Conservation (phyloP, 92 coral and sea anemone genomes). For the Siderastrea radians region DNA sequence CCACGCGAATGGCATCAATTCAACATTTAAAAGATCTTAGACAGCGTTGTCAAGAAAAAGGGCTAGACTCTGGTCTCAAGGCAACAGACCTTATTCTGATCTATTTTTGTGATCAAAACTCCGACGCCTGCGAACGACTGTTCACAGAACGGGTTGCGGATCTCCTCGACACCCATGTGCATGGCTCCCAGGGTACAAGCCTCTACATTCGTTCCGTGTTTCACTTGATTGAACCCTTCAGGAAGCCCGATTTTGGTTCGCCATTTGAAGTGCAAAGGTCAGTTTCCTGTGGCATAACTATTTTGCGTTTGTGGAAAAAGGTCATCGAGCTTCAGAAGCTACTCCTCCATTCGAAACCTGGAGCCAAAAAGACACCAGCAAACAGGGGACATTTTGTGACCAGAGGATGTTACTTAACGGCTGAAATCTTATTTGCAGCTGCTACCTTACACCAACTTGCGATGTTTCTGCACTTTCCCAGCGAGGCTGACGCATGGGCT, state of each 20-base stretch:
- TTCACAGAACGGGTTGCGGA: constrained; percentile 37
- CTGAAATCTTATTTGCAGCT: constrained; percentile 64
- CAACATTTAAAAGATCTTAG: constrained; percentile 53
- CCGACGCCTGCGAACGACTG: constrained; percentile 64
- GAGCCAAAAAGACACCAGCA: constrained; percentile 38
- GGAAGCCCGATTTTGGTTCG: constrained; percentile 55
- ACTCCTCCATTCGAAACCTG: constrained; percentile 45
- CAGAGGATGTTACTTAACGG: constrained; percentile 51
- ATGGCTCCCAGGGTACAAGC: constrained; percentile 70
- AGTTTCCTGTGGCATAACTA: constrained; percentile 64
- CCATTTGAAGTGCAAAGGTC: constrained; percentile 38
- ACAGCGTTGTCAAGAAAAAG: constrained; percentile 33
- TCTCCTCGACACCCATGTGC: constrained; percentile 50
- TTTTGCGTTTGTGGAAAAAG: constrained; percentile 68
- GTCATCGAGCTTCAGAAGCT: constrained; percentile 59
- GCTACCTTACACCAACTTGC: constrained; percentile 75
- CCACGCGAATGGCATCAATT: constrained; percentile 39
- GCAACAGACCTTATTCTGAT: constrained; percentile 54
- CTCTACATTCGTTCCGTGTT: constrained; percentile 52
- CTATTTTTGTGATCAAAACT: constrained; percentile 65
- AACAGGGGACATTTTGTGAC: constrained; percentile 56
- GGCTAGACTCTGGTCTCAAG: constrained; percentile 59
- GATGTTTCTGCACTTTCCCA: constrained; percentile 64
- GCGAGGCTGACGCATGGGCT: constrained; percentile 53
- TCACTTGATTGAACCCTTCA: constrained; percentile 58